phyloP scores from a whole-genome alignment of 2,888 invertebrate species.

The Tolmerus cingulatus region DNA sequence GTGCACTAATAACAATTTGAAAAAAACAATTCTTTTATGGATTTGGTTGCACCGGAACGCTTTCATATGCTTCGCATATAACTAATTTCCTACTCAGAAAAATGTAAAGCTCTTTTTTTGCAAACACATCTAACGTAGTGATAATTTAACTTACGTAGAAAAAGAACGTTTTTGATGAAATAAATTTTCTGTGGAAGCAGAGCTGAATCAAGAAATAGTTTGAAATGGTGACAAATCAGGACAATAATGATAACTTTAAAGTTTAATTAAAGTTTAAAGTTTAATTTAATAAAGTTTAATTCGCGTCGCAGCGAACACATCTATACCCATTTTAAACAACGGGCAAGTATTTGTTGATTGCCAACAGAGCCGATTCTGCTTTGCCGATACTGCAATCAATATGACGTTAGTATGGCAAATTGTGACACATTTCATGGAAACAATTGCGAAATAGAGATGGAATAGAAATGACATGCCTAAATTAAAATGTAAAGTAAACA shows the following conservation, averaged over 20 bases:
- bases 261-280: background rate
- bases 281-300: background rate
- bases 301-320: background rate
- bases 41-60: background rate
- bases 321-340: background rate
- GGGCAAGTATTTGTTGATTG: background rate
- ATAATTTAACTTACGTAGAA: too few relatives aligned
- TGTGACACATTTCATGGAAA: background rate
- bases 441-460: background rate
- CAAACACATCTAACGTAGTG: background rate
- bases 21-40: background rate
- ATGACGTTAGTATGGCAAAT: background rate
- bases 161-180: background rate
- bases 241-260: too few relatives aligned
- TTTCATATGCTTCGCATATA: background rate
- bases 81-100: background rate
- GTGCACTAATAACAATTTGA: background rate
- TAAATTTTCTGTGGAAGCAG: background rate
- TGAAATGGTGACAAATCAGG: background rate
- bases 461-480: background rate
- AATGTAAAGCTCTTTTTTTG: background rate
- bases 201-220: background rate
- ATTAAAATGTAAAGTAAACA: background rate
- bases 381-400: background rate
- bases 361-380: too few relatives aligned